These are phyloP conservation scores for Drosophila pegasa DNA, from an alignment of 2,888 invertebrate species.

Conservation along the genomic window DNA sequence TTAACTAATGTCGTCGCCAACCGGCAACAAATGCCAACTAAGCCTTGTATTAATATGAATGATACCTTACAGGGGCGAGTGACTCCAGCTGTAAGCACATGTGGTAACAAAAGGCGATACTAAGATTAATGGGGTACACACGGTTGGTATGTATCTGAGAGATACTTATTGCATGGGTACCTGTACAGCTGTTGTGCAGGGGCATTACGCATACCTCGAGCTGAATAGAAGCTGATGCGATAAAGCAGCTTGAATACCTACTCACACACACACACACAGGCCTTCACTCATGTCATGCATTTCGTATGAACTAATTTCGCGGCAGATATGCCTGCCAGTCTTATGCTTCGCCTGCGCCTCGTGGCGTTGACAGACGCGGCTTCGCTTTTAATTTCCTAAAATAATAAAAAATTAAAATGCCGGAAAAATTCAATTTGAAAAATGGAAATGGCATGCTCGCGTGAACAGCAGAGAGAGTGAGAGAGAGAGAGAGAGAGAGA, in stretches of 20 bases:
- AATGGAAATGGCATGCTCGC: slow-evolving; percentile 41
- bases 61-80: background rate
- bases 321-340: slow-evolving; percentile 20
- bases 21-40: background rate
- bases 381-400: slow-evolving; percentile 57
- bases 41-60: slow-evolving; percentile 38
- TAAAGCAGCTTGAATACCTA: slow-evolving; percentile 20
- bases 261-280: background rate
- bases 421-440: slow-evolving; percentile 64
- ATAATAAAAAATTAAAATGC: slow-evolving; percentile 64
- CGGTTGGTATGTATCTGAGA: background rate
- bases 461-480: background rate
- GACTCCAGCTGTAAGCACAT: background rate
- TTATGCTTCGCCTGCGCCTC: slow-evolving; percentile 2
- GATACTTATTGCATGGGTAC: slow-evolving; percentile 3
- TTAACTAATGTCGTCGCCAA: slow-evolving; percentile 13
- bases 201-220: slow-evolving; percentile 1
- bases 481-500: background rate
- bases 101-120: slow-evolving; percentile 10
- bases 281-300: slow-evolving; percentile 19
- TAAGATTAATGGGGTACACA: slow-evolving; percentile 29
- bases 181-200: background rate
- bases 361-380: slow-evolving; percentile 39
- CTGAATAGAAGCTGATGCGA: slow-evolving; percentile 14
- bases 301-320: slow-evolving; percentile 49